Percentiles rank a stretch among this genome's conserved stretches.
These are phyloP conservation scores for Pelecanus crispus DNA, from an alignment of 2,113 vertebrate species.

Conservation along the genomic window DNA sequence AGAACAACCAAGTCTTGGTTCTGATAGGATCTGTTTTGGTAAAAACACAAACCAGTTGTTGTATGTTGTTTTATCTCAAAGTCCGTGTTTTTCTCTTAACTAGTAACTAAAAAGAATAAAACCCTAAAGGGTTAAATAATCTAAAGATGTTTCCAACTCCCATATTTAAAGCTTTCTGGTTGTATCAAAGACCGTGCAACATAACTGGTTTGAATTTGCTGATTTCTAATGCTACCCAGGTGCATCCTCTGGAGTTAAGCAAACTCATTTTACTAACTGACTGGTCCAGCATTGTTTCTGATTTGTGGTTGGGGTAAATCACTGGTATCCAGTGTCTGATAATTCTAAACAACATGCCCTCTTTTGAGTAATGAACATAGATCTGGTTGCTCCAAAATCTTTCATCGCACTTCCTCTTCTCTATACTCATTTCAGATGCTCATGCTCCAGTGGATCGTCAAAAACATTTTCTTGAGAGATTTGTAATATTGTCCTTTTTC, in stretches of 20 bases:
- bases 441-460: background rate
- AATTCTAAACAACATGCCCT: background rate
- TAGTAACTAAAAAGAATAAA: background rate
- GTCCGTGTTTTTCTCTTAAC: background rate
- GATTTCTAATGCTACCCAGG: background rate
- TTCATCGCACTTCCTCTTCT: background rate
- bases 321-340: background rate
- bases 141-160: background rate
- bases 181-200: background rate
- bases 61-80: background rate
- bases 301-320: background rate
- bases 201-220: background rate
- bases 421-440: background rate
- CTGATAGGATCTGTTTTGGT: background rate
- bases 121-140: background rate
- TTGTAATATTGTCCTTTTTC: background rate
- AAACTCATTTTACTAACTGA: background rate
- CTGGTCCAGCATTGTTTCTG: background rate
- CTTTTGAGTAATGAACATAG: background rate
- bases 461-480: background rate
- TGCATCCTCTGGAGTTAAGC: background rate
- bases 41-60: background rate
- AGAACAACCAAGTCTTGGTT: background rate
- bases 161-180: background rate
- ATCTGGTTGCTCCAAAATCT: background rate